Evolutionary conservation across 2,888 invertebrate genomes (phyloP), one percentile per base, ranked within the genome.

Genomic region (Mesorhabditis sp.): DNA sequence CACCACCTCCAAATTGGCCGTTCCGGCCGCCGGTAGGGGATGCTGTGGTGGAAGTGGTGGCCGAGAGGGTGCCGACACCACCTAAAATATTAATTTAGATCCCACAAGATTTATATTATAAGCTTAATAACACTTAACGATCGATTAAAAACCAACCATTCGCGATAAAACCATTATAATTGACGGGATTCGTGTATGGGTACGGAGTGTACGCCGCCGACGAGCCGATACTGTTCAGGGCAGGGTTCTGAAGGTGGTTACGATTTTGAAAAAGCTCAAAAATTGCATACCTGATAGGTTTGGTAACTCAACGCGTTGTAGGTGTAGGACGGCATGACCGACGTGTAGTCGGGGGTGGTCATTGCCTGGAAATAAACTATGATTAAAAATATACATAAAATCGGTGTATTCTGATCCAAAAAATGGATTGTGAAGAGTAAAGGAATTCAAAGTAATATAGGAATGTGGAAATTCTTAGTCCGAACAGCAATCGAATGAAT

Each of bases 321-420:
- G 4, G 77, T 70, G 66, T 79, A 79, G 63, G 77, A 67, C n/a
- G 79, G 77, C 66, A 78, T 65, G 43, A 76, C 71, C 58, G 76
- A 70, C 45, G 76, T 67, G 62, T 76, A 77, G 72, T 76, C 75
- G 66, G 76, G 76, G 28, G 74, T 68, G 67, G 74, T 74, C 79
- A 79, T 77, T 45, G 70, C 74, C 77, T 79, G 72, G 65, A 74
- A 44, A 63, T 28, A 68, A 42, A 15, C 44, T 15, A 42, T 13
- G 15, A 65, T 44, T 15, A 61, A 66, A 58, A 66, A 41, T 50
- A 45, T 13, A 43, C 28, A 28, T 28, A 28, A 28, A 28, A 28
- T 28, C 28, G 28, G 28, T 28, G 28, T 1, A 1, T 28, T 28
- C 28, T 28, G 28, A 28, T 28, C 28, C 28, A n/a, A 50, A 50